A percentile compares a stretch with the other conserved stretches of the same genome.
phyloP scores from a whole-genome alignment of 2,113 vertebrate species.

The Actenoides lindsayi region DNA sequence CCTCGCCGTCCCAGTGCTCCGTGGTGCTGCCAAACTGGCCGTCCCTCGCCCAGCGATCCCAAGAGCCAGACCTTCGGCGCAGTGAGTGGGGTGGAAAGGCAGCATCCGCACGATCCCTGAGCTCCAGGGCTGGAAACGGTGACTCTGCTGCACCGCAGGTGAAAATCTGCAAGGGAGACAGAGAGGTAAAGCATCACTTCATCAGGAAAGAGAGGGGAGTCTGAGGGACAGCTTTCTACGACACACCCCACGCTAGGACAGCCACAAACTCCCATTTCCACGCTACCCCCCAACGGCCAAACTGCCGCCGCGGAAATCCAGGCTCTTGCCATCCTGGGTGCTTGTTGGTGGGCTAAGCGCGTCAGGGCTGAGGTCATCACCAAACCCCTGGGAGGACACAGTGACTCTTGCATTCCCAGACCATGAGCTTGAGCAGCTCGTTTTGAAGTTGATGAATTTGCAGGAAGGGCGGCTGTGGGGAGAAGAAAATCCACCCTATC shows the following conservation, averaged over 20 bases:
- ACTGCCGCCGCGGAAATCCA: rapidly evolving
- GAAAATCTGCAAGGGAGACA: background rate
- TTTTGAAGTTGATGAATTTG: slow-evolving; percentile 5
- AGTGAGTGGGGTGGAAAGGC: background rate
- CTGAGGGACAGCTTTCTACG: background rate
- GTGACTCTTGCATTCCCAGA: background rate
- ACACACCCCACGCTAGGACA: rapidly evolving
- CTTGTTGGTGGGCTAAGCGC: background rate
- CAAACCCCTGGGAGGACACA: background rate
- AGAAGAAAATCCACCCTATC: background rate
- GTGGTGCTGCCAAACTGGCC: rapidly evolving
- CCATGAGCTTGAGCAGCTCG: background rate
- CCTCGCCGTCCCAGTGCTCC: background rate
- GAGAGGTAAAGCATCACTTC: background rate
- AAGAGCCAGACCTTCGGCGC: background rate
- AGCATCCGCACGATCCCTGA: background rate
- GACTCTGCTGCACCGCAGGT: background rate
- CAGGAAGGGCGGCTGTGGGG: background rate
- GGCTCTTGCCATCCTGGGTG: background rate
- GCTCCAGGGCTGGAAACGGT: background rate
- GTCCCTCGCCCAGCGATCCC: rapidly evolving
- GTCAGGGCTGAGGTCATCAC: background rate
- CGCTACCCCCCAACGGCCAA: background rate
- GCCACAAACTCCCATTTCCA: background rate
- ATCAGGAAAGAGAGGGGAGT: background rate